Conservation (phyloP, 2,888 invertebrate species). For the Strigamia transsilvanica region DNA sequence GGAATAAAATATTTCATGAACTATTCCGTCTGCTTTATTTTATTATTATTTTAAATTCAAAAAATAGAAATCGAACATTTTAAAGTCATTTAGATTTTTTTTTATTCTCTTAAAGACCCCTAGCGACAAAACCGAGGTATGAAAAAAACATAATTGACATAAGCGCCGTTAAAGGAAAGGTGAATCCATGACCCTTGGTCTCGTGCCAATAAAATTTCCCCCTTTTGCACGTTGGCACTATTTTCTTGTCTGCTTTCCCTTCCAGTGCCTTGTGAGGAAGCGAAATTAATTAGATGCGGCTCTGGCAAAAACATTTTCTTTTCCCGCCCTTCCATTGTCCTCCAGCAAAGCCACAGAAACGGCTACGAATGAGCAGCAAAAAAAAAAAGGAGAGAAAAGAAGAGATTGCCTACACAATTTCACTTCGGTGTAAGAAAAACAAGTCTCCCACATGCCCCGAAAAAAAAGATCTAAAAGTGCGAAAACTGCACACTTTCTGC, state of each 20-base stretch:
- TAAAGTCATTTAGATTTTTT: slow-evolving; percentile 5
- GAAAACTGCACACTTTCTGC: slow-evolving; percentile 2
- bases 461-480: neutral
- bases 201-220: slow-evolving; percentile 17
- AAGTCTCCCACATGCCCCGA: neutral
- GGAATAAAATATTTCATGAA: slow-evolving; percentile 17
- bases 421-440: slow-evolving; percentile 27
- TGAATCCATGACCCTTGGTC: slow-evolving; percentile 30
- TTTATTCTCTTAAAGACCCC: slow-evolving; percentile 22
- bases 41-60: neutral
- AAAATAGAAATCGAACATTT: neutral
- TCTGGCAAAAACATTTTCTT: slow-evolving; percentile 40
- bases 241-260: slow-evolving; percentile 36
- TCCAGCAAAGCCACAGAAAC: slow-evolving; percentile 35
- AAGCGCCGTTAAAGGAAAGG: slow-evolving; percentile 3
- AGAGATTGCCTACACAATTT: slow-evolving; percentile 36
- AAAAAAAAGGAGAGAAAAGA: neutral
- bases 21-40: neutral
- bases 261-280: slow-evolving; percentile 34
- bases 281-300: slow-evolving; percentile 42
- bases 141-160: slow-evolving; percentile 22
- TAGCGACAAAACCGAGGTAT: slow-evolving; percentile 14
- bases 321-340: slow-evolving; percentile 41
- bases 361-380: slow-evolving; percentile 11
- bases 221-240: slow-evolving; percentile 37